phyloP scores from a whole-genome alignment of 2,113 vertebrate genomes.

The Melanostigma gelatinosum region DNA sequence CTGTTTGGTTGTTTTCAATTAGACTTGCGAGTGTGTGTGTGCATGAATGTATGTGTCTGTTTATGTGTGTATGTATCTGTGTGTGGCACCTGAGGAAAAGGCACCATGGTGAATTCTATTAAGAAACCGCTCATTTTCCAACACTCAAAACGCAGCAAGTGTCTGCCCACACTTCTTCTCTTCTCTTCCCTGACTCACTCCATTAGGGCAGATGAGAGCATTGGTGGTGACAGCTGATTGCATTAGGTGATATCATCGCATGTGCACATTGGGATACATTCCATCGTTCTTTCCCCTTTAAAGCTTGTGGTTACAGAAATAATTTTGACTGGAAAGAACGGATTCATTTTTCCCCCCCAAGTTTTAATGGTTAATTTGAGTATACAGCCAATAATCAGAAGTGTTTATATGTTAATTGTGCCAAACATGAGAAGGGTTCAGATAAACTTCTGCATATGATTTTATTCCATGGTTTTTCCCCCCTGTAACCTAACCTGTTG shows the following conservation, averaged over 20 bases:
- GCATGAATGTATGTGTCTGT: constrained; percentile 28
- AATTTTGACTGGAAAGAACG: not conserved
- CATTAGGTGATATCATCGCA: constrained; percentile 62
- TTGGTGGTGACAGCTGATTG: constrained; percentile 68
- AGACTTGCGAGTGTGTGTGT: constrained; percentile 56
- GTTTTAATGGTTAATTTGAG: not conserved
- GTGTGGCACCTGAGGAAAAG: constrained; percentile 67
- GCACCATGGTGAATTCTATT: constrained; percentile 69
- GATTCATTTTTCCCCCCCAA: not conserved
- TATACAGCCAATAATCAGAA: not conserved
- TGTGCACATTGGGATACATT: constrained; percentile 5
- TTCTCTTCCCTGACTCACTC: constrained; percentile 51
- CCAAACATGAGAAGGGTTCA: not conserved
- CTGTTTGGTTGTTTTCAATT: constrained; percentile 78
- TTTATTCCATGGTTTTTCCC: not conserved
- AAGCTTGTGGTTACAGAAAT: constrained; percentile 1
- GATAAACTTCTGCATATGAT: not conserved
- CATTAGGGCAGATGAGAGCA: constrained; percentile 49
- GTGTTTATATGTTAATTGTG: not conserved
- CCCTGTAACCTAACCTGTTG: too few species aligned
- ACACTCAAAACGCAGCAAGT: constrained; percentile 60
- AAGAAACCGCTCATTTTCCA: constrained; percentile 62
- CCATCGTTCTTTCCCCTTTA: not conserved
- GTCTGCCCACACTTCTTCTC: constrained; percentile 28
- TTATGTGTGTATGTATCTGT: constrained; percentile 37